phyloP scores from a whole-genome alignment of 2,888 invertebrate species.

The Abrostola triplasia region DNA sequence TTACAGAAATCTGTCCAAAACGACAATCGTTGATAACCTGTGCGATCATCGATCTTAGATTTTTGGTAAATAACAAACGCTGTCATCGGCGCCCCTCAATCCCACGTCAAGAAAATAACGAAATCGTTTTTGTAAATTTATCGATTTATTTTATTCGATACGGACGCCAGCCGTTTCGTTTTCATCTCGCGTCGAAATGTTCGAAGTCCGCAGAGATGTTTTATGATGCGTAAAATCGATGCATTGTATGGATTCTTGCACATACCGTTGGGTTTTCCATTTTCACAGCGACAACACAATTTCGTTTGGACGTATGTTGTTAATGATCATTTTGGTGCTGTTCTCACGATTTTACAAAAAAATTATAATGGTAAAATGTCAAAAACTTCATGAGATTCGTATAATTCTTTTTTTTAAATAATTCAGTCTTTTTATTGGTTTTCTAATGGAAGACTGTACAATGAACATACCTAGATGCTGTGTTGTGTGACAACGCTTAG shows the following conservation, averaged over 20 bases:
- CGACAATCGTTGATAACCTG: slow-evolving; percentile 45
- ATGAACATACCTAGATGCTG: too few relatives aligned
- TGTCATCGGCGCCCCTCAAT: slow-evolving; percentile 73
- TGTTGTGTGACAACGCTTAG: too few relatives aligned
- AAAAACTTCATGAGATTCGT: slow-evolving; percentile 5
- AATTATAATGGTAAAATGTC: slow-evolving; percentile 30
- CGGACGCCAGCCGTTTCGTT: slow-evolving; percentile 80
- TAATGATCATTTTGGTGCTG: slow-evolving; percentile 77
- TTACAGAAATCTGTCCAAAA: slow-evolving; percentile 20
- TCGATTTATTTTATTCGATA: slow-evolving; percentile 87
- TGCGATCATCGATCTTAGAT: slow-evolving; percentile 54
- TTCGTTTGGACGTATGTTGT: slow-evolving; percentile 72
- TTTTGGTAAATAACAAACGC: slow-evolving; percentile 67
- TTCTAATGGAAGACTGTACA: too few relatives aligned
- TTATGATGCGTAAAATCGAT: slow-evolving; percentile 87
- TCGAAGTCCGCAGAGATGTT: slow-evolving; percentile 77
- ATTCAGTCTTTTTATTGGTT: neutral
- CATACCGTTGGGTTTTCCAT: slow-evolving; percentile 81
- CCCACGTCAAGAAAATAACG: slow-evolving; percentile 78
- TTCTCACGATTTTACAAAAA: slow-evolving; percentile 68
- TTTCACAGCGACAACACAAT: slow-evolving; percentile 83
- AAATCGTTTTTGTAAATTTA: slow-evolving; percentile 83
- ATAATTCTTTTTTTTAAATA: neutral
- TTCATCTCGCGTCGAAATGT: slow-evolving; percentile 74
- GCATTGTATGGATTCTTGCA: slow-evolving; percentile 76